Evolutionary conservation across 2,113 vertebrate genomes (phyloP).

Genomic region (Morone chrysops): DNA sequence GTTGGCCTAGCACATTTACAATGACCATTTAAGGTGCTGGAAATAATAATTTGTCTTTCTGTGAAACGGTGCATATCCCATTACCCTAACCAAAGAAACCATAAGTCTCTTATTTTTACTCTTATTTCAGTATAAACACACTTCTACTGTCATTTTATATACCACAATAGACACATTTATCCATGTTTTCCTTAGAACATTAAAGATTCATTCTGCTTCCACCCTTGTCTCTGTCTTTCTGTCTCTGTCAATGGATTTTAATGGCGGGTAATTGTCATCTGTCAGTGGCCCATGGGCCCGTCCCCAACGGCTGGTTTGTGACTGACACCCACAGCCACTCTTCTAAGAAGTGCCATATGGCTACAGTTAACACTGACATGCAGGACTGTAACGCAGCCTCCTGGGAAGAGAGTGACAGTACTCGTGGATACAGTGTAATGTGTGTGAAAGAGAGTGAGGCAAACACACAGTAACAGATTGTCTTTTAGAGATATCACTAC

Average conservation of each 20-base stretch:
- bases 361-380: conserved; percentile 56
- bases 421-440: conserved; percentile 30
- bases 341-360: conserved; percentile 60
- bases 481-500: conserved; percentile 25
- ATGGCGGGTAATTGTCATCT: conserved; percentile 77
- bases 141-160: not conserved
- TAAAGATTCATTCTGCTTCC: conserved; percentile 20
- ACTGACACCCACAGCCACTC: conserved; percentile 67
- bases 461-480: conserved; percentile 42
- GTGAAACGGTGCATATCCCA: not conserved
- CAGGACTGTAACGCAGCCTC: conserved; percentile 61
- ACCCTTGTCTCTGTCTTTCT: conserved; percentile 1
- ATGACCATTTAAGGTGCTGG: not conserved
- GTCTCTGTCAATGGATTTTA: conserved; percentile 62
- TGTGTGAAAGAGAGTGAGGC: conserved; percentile 29
- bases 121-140: not conserved
- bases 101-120: not conserved
- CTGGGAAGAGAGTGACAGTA: conserved; percentile 45
- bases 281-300: conserved; percentile 63
- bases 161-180: not conserved
- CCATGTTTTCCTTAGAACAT: not conserved
- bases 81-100: not conserved
- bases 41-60: not conserved
- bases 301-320: conserved; percentile 64
- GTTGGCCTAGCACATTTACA: not conserved